phyloP scores from a whole-genome alignment of 2,113 vertebrate species.

The Oxyura jamaicensis region DNA sequence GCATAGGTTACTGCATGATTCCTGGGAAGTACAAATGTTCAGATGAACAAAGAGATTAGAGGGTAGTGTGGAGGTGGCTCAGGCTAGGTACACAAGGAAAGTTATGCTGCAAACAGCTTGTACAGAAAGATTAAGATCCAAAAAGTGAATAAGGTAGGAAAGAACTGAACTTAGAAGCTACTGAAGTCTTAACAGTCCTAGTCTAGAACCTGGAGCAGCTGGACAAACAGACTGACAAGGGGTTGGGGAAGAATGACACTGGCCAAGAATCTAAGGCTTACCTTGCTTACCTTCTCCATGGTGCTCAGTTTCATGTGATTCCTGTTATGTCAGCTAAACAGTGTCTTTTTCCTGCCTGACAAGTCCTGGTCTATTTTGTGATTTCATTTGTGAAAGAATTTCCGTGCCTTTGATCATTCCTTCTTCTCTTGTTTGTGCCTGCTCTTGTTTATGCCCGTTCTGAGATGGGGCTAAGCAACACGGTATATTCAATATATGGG shows the following conservation, averaged over 20 bases:
- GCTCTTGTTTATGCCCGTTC: neutral
- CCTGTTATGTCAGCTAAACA: neutral
- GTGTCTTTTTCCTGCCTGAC: neutral
- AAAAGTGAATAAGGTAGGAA: neutral
- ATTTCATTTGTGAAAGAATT: neutral
- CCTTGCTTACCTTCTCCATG: neutral
- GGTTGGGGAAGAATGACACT: neutral
- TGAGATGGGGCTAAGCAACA: neutral
- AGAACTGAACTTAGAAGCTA: neutral
- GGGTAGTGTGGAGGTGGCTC: neutral
- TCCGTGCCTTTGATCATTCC: neutral
- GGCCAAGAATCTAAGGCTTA: neutral
- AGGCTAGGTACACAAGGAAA: neutral
- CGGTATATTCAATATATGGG: neutral
- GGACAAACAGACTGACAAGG: neutral
- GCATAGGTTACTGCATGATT: accelerated
- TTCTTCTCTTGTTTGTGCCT: neutral
- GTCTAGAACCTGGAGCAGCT: neutral
- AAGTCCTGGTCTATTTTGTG: neutral
- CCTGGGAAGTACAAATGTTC: neutral
- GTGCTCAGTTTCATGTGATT: neutral
- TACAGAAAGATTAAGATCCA: neutral
- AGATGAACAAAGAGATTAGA: neutral
- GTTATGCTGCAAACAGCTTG: neutral
- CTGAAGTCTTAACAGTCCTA: neutral